Base-by-base conservation (phyloP, 2,113 vertebrate species). In the Rostratula benghalensis region DNA sequence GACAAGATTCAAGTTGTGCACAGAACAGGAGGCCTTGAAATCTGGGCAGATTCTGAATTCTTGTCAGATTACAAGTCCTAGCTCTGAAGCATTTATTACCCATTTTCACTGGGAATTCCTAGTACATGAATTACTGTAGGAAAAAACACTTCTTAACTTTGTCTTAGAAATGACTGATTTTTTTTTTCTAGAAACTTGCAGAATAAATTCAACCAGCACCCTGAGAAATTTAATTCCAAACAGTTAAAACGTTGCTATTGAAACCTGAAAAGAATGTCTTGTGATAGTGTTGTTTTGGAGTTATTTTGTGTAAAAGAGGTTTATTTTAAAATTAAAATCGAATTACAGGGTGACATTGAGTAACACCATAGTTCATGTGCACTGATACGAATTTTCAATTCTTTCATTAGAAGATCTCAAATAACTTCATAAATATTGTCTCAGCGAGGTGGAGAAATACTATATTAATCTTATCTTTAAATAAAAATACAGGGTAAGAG, bases 261-360 rank as follows among this genome's bases (percentile, higher is more conserved):
- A 63, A 83, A 83, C 2, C 48, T 51, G 63, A 61, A 88, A 85
- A 69, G 18, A 79, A 69, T 71, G 15, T 27, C 13, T 56, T 53
- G 41, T 68, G 35, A 33, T 46, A 87, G 39, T 27, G 56, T 46
- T 91, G 43, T 25, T 33, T 87, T 74, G 11, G 84, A 33, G 23
- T 89, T 91, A 22, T 5, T 3, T 76, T 89, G 33, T 73, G 16
- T 68, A 68, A 56, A 82, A 87, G n/a, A 48, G 11, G 27, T 17
- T 74, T 93, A 79, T 76, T 91, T 80, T 84, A 13, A 93, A 82
- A 81, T 50, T 37, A n/a, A 74, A 87, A 91, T 75, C 70, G 56
- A 63, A 56, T 57, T 35, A 13, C 28, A 63, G 69, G 22, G 31
- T 61, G 16, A 24, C 10, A 33, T 76, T 90, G 71, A 87, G 78